phyloP scores from a whole-genome alignment of 2,113 vertebrate genomes.

The Anoura caudifer region DNA sequence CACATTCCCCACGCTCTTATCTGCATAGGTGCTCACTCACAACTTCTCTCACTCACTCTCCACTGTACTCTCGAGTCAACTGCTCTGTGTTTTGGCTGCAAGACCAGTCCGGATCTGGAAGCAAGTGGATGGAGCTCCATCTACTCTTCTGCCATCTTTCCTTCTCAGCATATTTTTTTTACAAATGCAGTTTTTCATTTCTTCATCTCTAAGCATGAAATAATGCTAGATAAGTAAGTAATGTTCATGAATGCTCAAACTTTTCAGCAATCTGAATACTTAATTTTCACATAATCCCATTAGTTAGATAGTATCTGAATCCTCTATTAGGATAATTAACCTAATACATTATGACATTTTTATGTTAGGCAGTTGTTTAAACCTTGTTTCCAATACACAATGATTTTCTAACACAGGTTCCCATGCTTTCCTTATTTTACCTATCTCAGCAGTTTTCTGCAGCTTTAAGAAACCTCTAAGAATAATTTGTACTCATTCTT shows the following conservation, averaged over 20 bases:
- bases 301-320: not conserved
- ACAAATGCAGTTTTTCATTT: not conserved
- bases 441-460: not conserved
- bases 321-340: not conserved
- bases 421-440: not conserved
- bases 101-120: too few relatives aligned
- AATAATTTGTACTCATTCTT: not conserved
- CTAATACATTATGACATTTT: not conserved
- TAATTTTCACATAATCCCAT: not conserved
- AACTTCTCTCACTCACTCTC: too few relatives aligned
- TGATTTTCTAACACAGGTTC: not conserved
- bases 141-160: too few relatives aligned
- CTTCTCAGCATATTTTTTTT: not conserved
- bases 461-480: not conserved
- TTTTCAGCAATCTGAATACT: not conserved
- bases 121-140: too few relatives aligned
- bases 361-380: not conserved
- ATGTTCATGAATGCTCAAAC: not conserved
- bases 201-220: not conserved
- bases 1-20: too few relatives aligned
- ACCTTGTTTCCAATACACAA: not conserved
- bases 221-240: not conserved
- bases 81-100: too few relatives aligned
- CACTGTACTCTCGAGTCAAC: too few relatives aligned
- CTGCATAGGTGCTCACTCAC: too few relatives aligned